phyloP scores from a whole-genome alignment of 2,113 vertebrate species.

The Leptosomus discolor region DNA sequence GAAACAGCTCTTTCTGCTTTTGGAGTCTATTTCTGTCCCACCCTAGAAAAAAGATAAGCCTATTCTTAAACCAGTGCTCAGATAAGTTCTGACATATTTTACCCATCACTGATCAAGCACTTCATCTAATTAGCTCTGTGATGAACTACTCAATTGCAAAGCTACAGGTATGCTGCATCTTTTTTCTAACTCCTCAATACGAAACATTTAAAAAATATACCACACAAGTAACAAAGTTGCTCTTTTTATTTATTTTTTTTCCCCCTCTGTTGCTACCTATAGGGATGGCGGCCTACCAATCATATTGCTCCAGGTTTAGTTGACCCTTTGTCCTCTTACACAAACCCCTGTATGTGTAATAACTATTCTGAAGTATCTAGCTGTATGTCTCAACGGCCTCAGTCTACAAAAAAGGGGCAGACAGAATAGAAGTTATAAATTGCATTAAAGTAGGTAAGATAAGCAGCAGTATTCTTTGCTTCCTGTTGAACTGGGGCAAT shows the following conservation, averaged over 20 bases:
- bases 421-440: background rate
- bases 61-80: conserved; percentile 23
- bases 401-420: background rate
- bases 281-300: background rate
- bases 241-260: background rate
- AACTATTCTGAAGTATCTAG: background rate
- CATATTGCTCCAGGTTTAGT: background rate
- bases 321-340: background rate
- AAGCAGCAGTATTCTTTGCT: background rate
- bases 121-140: conserved; percentile 57
- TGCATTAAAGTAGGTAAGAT: background rate
- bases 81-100: conserved; percentile 51
- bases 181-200: background rate
- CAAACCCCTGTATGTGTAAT: background rate
- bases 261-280: background rate
- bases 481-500: background rate
- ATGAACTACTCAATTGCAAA: conserved; percentile 39
- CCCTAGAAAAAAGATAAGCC: background rate
- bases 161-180: background rate
- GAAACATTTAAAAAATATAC: background rate
- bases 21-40: conserved; percentile 9
- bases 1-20: background rate
- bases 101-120: conserved; percentile 52
- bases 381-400: background rate
- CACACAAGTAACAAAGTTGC: background rate